Base-by-base conservation (phyloP, 2,797 vertebrate species). In the Anniella stebbinsi region DNA sequence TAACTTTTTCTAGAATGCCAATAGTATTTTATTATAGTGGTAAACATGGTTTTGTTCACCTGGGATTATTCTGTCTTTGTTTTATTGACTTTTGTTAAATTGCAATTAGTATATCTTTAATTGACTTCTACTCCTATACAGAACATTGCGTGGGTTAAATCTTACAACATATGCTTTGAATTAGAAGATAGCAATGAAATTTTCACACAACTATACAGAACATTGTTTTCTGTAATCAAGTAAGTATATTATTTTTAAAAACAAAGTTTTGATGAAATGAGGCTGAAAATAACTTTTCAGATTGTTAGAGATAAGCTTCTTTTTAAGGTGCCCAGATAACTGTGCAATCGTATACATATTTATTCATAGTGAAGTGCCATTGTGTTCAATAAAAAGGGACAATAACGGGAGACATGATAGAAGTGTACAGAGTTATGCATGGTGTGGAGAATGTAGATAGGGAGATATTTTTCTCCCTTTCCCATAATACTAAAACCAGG, bases 111-210 rank as follows among this genome's bases (percentile, higher is more conserved):
- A 23, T 91, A 83, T 87, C 57, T 80, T 91, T 63, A 63, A 25
- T 48, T 66, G 41, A 78, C 10, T 72, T 86, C 51, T 57, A 10
- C 83, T 92, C 33, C 72, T 69, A 86, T 41, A 33, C 94, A 99
- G 99, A 99, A 99, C 95, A 99, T 99, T 95, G 99, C 99, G 48
- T 99, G 99, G 99, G 99, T 99, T 93, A 99, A 99, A 94, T 99
- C 99, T 41, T 99, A 99, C 93, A 99, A 99, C 94, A 99, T 99
- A 97, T 99, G 99, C 96, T 99, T 99, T 96, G 99, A 99, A 93
- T 97, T 99, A 91, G 99, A 99, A 96, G 99, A 99, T 96, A 99
- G 99, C 96, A 99, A 99, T 94, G 99, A 99, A 96, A 99, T 99
- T 94, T 99, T 99, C 97, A 99, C 99, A 45, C 99, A 99, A 80